Base-by-base conservation (phyloP, 2,888 invertebrate genomes). In the Agapostemon virescens region DNA sequence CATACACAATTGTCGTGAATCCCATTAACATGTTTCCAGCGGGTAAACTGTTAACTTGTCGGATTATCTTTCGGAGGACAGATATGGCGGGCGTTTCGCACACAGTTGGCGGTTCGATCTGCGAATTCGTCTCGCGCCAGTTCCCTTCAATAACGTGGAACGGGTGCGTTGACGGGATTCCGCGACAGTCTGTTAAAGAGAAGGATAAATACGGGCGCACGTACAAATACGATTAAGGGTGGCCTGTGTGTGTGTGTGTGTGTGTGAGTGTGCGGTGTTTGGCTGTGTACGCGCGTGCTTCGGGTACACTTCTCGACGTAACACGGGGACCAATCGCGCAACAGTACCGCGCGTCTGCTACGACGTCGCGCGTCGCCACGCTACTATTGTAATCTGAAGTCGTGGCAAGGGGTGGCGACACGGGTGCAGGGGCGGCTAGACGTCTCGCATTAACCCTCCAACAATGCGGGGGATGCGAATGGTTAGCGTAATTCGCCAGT, bases 351-450 rank as follows among this genome's bases (percentile, higher is more conserved):
- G 58, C 61, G 79, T 77, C 83, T 83, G 63, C 77, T 74, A 38
- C 77, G 76, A 61, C 70, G 72, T 74, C 77, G 66, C 76, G 58
- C 69, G 72, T 69, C 79, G 70, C 74, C 72, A 23, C 52, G 61
- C 66, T 66, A 42, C 85, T 69, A 87, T 86, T 87, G 87, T 87
- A 86, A 83, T 84, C 74, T 52, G 68, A 81, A 87, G 86, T 85
- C 77, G 74, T 74, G 58, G 55, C 49, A 42, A 74, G 74, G 49
- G 78, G 52, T 52, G 63, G 63, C 55, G 81, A 80, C 63, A 64
- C 42, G 69, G 38, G 58, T 7, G 63, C 7, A 13, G 71, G 69
- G 72, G 23, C 55, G 58, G 70, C 79, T 75, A 87, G 86, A 86
- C 87, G 84, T 81, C 85, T 83, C 86, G 85, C 81, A 81, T 87